These are phyloP conservation scores for Lepidothrix coronata DNA, from an alignment of 2,113 vertebrate genomes.

Conservation along the genomic window DNA sequence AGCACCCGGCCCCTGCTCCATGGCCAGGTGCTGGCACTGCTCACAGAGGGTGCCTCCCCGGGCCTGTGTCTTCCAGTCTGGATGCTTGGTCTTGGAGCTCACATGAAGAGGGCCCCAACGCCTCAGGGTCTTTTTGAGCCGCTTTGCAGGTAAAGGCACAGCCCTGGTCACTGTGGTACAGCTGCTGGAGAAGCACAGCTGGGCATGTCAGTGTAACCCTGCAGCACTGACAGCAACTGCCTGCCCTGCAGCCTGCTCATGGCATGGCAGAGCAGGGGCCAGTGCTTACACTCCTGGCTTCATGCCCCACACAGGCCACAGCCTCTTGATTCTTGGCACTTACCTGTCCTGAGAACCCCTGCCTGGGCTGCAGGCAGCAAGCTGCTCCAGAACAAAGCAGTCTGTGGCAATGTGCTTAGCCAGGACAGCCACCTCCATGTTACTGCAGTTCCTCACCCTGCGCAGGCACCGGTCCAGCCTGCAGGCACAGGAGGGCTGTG, in stretches of 20 bases:
- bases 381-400: conserved; percentile 61
- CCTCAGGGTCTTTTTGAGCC: not conserved
- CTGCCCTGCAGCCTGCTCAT: too few relatives aligned
- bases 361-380: not conserved
- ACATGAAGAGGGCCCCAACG: not conserved
- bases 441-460: not conserved
- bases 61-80: not conserved
- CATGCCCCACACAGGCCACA: rapidly evolving
- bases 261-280: not conserved
- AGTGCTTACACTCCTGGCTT: rapidly evolving
- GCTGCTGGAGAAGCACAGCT: not conserved
- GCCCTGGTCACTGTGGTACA: conserved; percentile 26
- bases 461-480: conserved; percentile 70
- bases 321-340: not conserved
- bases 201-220: not conserved
- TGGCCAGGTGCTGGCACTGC: conserved; percentile 12
- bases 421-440: conserved; percentile 13
- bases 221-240: not conserved
- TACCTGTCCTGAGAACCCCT: not conserved
- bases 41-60: not conserved
- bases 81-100: not conserved
- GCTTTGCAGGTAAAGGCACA: conserved; percentile 1
- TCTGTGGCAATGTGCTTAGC: conserved; percentile 45
- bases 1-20: not conserved
- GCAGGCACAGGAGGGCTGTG: not conserved